Conservation (phyloP, 2,888 invertebrate species). For the Sinelater perroti region DNA sequence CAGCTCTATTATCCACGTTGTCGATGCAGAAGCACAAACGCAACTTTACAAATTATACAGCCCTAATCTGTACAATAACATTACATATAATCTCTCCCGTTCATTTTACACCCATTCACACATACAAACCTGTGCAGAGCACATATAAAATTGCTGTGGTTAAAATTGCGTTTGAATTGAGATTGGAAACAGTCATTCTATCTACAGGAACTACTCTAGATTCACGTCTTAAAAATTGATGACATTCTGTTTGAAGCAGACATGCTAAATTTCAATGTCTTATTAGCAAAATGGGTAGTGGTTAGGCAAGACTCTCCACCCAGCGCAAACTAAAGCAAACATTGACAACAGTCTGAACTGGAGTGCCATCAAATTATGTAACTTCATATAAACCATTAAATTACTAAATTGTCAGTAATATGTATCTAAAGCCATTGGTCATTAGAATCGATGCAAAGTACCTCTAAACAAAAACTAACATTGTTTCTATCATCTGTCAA, state of each 20-base stretch:
- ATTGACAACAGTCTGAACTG: slow-evolving; percentile 8
- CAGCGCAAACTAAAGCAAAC: slow-evolving; percentile 12
- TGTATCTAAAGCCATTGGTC: slow-evolving; percentile 13
- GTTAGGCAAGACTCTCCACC: slow-evolving; percentile 11
- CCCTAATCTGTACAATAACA: slow-evolving; percentile 50
- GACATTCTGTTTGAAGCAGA: slow-evolving; percentile 8
- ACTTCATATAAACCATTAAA: no score
- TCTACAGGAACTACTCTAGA: slow-evolving; percentile 15
- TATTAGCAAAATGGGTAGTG: slow-evolving; percentile 14
- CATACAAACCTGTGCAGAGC: slow-evolving; percentile 48
- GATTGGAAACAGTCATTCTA: slow-evolving; percentile 41
- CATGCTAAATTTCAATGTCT: not conserved
- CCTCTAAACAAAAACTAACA: no score
- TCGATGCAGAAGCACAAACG: slow-evolving; percentile 4
- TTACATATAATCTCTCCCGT: slow-evolving; percentile 43
- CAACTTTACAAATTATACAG: slow-evolving; percentile 53
- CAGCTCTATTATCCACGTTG: slow-evolving; percentile 5
- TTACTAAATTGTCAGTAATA: no score
- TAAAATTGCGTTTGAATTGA: slow-evolving; percentile 51
- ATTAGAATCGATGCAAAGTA: no score
- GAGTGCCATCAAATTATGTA: slow-evolving; percentile 9
- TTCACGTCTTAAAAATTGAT: slow-evolving; percentile 27
- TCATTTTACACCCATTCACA: slow-evolving; percentile 43
- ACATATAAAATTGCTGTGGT: slow-evolving; percentile 53
- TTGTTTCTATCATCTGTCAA: no score